phyloP scores from a whole-genome alignment of 2,888 invertebrate species.

The Osmoderma eremita region DNA sequence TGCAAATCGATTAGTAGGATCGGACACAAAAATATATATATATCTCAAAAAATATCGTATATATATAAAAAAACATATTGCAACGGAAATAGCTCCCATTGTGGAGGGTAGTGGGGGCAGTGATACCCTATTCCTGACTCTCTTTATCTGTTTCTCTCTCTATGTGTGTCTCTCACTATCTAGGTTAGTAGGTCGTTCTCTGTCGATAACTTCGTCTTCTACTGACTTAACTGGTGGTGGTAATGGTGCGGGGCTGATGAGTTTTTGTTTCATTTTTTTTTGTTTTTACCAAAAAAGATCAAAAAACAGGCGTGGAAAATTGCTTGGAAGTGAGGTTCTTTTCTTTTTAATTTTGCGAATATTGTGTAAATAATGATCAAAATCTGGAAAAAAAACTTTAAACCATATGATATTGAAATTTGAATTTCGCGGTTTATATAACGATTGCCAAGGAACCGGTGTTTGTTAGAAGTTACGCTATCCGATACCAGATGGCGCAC shows the following conservation, averaged over 20 bases:
- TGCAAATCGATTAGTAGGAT: conserved; percentile 20
- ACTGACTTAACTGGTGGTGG: conserved; percentile 10
- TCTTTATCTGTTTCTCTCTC: conserved; percentile 1
- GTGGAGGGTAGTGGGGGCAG: conserved; percentile 13
- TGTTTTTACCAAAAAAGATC: conserved; percentile 38
- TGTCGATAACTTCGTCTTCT: neutral
- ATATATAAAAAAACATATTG: conserved; percentile 47
- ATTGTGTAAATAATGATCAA: too few species aligned
- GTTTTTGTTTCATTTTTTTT: conserved; percentile 10
- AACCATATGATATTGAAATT: too few species aligned
- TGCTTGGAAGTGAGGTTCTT: conserved; percentile 13
- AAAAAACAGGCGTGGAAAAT: conserved; percentile 28
- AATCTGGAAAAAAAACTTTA: too few species aligned
- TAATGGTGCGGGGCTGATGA: conserved; percentile 15
- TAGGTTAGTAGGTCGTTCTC: too few species aligned
- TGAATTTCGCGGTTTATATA: too few species aligned
- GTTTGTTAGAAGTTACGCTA: too few species aligned
- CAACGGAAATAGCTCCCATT: too few species aligned
- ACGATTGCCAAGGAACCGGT: too few species aligned
- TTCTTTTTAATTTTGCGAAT: neutral
- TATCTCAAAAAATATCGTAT: conserved; percentile 51
- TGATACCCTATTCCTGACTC: conserved; percentile 18
- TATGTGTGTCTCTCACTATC: neutral
- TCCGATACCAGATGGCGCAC: too few species aligned
- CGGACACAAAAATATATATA: conserved; percentile 41